These are phyloP conservation scores for Caenorhabditis sp. DNA, from an alignment of 2,888 invertebrate genomes.

Conservation along the genomic window DNA sequence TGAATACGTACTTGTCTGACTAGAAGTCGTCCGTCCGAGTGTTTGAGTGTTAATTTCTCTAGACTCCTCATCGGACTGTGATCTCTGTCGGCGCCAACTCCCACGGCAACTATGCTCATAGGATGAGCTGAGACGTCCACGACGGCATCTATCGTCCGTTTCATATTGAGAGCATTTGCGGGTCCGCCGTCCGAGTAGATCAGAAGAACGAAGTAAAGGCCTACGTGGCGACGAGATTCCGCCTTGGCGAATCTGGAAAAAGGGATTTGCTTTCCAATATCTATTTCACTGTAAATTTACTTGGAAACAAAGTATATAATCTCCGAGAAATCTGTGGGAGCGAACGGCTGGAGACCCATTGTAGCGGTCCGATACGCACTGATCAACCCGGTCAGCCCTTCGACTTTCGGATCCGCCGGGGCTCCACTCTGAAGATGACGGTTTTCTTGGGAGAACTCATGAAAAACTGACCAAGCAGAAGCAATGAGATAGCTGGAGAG, in stretches of 20 bases:
- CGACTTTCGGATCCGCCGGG: conserved; percentile 82
- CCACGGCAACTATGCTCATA: conserved; percentile 71
- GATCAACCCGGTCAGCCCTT: conserved; percentile 81
- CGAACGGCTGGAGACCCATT: conserved; percentile 81
- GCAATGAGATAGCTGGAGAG: conserved; percentile 43
- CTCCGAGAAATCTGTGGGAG: conserved; percentile 84
- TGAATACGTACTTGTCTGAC: conserved; percentile 50
- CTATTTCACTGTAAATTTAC: conserved; percentile 67
- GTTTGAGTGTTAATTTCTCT: conserved; percentile 60
- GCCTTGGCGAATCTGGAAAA: conserved; percentile 73
- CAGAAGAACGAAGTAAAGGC: conserved; percentile 71
- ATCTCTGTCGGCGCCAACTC: conserved; percentile 61
- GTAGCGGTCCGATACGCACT: conserved; percentile 82
- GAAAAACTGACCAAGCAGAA: conserved; percentile 42
- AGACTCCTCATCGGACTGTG: conserved; percentile 50
- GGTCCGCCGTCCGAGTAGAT: conserved; percentile 75
- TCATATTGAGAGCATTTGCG: conserved; percentile 55
- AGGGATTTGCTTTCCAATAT: not conserved
- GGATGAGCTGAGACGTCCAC: conserved; percentile 72
- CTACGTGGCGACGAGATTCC: conserved; percentile 57
- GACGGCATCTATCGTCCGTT: conserved; percentile 68
- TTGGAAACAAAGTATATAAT: conserved; percentile 82
- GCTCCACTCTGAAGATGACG: conserved; percentile 81
- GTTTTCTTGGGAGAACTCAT: not conserved
- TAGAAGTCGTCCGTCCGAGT: conserved; percentile 57